phyloP scores from a whole-genome alignment of 2,888 invertebrate genomes.

The Drosophila quinaria region DNA sequence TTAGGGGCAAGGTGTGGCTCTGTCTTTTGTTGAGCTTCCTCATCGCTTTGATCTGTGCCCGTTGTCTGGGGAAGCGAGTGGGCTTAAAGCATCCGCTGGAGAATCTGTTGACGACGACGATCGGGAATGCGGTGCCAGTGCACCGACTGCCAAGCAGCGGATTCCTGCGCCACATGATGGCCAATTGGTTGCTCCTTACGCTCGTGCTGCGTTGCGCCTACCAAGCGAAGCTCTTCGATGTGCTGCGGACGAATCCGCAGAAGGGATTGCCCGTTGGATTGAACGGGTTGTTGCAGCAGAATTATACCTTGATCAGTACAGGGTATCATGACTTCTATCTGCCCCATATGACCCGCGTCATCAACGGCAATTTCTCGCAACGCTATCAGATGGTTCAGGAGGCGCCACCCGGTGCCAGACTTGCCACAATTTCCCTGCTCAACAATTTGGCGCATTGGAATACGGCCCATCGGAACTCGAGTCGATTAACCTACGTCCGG shows the following conservation, averaged over 20 bases:
- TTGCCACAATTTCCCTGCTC: constrained; percentile 58
- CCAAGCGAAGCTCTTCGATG: constrained; percentile 82
- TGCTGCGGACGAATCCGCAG: constrained; percentile 64
- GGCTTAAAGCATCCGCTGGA: constrained; percentile 48
- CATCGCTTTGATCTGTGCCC: constrained; percentile 22
- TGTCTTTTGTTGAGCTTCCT: constrained; percentile 34
- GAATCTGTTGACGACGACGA: constrained; percentile 56
- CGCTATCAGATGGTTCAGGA: constrained; percentile 42
- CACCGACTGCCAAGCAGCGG: constrained; percentile 52
- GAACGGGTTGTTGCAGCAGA: constrained; percentile 46
- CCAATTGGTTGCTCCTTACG: constrained; percentile 74
- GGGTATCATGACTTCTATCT: constrained; percentile 68
- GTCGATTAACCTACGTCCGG: constrained; percentile 56
- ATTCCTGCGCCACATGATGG: constrained; percentile 72
- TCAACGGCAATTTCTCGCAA: constrained; percentile 25
- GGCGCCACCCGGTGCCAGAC: constrained; percentile 10
- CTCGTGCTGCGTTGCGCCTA: constrained; percentile 81
- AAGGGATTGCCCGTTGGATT: constrained; percentile 60
- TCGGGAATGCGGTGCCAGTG: constrained; percentile 71
- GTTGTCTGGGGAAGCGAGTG: constrained; percentile 36
- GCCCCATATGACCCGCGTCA: constrained; percentile 42
- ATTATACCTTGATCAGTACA: constrained; percentile 62
- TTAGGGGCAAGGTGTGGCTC: constrained; percentile 66
- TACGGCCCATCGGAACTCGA: constrained; percentile 34
- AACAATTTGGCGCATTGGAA: constrained; percentile 72